A percentile compares a stretch with the other conserved stretches of the same genome.
phyloP scores from a whole-genome alignment of 2,797 vertebrate species.

The Geotrypetes seraphini region DNA sequence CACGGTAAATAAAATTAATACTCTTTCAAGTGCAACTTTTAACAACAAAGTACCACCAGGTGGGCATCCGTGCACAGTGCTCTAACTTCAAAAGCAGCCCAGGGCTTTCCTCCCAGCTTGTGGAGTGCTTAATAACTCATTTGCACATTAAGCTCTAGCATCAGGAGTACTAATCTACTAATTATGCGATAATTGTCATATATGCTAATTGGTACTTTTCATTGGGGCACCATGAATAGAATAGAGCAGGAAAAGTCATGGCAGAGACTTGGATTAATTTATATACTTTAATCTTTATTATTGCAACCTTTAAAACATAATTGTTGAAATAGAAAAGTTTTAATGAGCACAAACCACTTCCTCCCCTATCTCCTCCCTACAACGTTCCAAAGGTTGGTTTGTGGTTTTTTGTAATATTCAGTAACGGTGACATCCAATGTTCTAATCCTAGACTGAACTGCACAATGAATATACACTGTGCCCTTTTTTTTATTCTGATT shows the following conservation, averaged over 20 bases:
- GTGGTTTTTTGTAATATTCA: no score
- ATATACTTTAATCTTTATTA: constrained; percentile 21
- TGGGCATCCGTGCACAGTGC: accelerated
- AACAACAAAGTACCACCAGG: neutral
- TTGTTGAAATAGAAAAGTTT: constrained; percentile 30
- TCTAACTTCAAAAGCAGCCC: neutral
- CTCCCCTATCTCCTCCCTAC: no score
- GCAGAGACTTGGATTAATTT: constrained; percentile 4
- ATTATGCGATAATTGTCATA: neutral
- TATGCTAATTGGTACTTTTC: neutral
- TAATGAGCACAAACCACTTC: constrained; percentile 25
- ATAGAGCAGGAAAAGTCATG: constrained; percentile 1
- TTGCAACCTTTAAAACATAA: constrained; percentile 13
- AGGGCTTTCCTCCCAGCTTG: neutral
- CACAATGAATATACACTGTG: constrained; percentile 60
- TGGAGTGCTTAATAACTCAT: neutral
- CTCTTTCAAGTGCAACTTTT: no score
- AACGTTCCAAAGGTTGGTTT: no score
- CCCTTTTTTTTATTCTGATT: constrained; percentile 47
- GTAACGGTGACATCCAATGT: no score
- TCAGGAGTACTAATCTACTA: neutral
- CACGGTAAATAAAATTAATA: no score
- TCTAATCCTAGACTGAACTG: constrained; percentile 51
- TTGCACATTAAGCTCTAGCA: neutral
- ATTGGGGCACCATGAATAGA: constrained; percentile 1